Conservation (phyloP, 1,140 invertebrate genomes). For the Drosophila sp. region DNA sequence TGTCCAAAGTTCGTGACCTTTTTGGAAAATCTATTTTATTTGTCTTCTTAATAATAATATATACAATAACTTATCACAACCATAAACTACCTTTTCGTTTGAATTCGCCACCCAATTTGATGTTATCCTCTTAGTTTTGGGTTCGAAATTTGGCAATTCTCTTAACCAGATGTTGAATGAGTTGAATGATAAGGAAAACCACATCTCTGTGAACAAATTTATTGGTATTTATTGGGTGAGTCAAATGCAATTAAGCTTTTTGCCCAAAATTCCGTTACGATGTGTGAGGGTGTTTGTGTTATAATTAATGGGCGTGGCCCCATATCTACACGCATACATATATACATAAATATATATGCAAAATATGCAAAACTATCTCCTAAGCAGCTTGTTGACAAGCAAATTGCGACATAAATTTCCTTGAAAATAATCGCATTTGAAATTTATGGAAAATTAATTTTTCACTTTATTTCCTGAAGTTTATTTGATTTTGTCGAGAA, state of each 20-base stretch:
- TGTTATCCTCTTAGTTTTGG: too few species aligned
- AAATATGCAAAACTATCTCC: constrained; percentile 9
- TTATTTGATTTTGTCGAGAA: background rate
- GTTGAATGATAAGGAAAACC: background rate
- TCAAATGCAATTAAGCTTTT: constrained; percentile 56
- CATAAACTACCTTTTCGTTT: too few species aligned
- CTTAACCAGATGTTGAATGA: background rate
- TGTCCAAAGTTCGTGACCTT: too few species aligned
- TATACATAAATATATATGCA: constrained; percentile 1
- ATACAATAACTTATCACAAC: too few species aligned
- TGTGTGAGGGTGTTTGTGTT: constrained; percentile 17
- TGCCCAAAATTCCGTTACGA: background rate
- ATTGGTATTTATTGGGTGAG: constrained; percentile 13
- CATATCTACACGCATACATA: constrained; percentile 5
- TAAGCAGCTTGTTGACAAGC: constrained; percentile 57
- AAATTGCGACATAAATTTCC: constrained; percentile 37
- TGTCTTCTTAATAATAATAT: too few species aligned
- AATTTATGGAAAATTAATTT: constrained; percentile 45
- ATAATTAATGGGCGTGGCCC: constrained; percentile 45
- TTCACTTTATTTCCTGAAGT: constrained; percentile 14
- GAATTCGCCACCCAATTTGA: background rate
- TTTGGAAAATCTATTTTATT: too few species aligned
- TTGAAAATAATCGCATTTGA: constrained; percentile 32
- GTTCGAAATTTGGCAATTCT: background rate
- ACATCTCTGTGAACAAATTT: background rate